phyloP scores from a whole-genome alignment of 1,140 invertebrate species.

The Megalonaias nervosa region DNA sequence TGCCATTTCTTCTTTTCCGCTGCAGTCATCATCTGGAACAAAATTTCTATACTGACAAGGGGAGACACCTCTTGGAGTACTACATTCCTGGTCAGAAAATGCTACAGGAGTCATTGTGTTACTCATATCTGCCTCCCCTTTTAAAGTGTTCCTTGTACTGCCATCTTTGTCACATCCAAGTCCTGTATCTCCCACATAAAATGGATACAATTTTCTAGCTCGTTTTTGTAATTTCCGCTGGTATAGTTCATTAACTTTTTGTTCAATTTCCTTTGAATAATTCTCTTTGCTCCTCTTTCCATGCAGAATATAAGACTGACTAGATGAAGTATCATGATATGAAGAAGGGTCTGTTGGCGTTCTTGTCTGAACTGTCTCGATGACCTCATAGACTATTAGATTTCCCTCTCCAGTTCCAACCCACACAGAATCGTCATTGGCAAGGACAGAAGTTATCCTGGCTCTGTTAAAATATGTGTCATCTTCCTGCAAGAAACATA shows the following conservation, averaged over 20 bases:
- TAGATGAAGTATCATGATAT: constrained; percentile 34
- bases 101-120: too few relatives aligned
- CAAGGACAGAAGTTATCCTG: constrained; percentile 71
- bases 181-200: too few relatives aligned
- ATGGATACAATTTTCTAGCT: too few relatives aligned
- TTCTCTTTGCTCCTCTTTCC: background rate
- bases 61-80: too few relatives aligned
- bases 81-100: too few relatives aligned
- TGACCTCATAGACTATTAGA: constrained; percentile 71
- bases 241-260: background rate
- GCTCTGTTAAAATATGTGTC: constrained; percentile 68
- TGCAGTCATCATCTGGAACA: too few relatives aligned
- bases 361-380: constrained; percentile 48
- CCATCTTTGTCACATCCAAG: too few relatives aligned
- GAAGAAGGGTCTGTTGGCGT: constrained; percentile 60
- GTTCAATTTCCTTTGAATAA: constrained; percentile 5
- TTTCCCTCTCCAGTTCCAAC: constrained; percentile 75
- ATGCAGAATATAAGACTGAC: background rate
- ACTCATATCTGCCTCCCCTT: too few relatives aligned
- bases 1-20: too few relatives aligned
- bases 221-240: too few relatives aligned
- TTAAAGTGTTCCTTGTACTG: too few relatives aligned
- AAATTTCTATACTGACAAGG: too few relatives aligned
- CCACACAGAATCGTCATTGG: constrained; percentile 70
- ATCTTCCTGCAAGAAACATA: constrained; percentile 57